A percentile compares a stretch with the other conserved stretches of the same genome.
phyloP scores from a whole-genome alignment of 2,888 invertebrate species.

The Timema cristinae region DNA sequence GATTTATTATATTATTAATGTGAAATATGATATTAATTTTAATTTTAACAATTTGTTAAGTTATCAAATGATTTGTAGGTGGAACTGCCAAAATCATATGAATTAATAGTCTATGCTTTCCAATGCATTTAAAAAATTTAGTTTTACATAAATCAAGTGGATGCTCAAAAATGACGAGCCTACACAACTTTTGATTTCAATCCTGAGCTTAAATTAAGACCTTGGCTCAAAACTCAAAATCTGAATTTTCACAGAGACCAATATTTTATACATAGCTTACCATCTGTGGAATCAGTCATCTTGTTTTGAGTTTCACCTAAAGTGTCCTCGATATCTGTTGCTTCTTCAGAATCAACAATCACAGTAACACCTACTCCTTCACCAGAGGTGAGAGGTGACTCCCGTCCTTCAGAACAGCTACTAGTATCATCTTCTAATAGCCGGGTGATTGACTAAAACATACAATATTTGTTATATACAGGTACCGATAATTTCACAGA shows the following conservation, averaged over 20 bases:
- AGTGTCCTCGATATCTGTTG: constrained; percentile 24
- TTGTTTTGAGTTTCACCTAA: background rate
- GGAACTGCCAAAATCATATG: no score
- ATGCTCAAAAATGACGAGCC: no score
- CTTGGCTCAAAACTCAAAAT: background rate
- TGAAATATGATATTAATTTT: no score
- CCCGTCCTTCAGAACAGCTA: constrained; percentile 24
- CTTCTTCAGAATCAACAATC: constrained; percentile 9
- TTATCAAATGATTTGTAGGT: no score
- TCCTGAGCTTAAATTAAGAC: background rate
- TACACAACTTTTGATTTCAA: no score
- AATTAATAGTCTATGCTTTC: no score
- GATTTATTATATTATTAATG: no score
- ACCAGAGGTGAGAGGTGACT: background rate
- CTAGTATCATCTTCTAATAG: constrained; percentile 17
- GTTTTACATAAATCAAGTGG: no score
- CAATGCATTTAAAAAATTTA: no score
- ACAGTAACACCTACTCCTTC: background rate
- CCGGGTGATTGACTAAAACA: background rate
- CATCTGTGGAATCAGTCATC: background rate
- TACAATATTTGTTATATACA: no score
- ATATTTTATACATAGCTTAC: background rate
- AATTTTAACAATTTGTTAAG: no score
- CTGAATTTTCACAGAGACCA: background rate
- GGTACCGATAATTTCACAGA: no score